Base-by-base conservation (phyloP, 2,888 invertebrate genomes). In the Mimumesa dahlbomi region DNA sequence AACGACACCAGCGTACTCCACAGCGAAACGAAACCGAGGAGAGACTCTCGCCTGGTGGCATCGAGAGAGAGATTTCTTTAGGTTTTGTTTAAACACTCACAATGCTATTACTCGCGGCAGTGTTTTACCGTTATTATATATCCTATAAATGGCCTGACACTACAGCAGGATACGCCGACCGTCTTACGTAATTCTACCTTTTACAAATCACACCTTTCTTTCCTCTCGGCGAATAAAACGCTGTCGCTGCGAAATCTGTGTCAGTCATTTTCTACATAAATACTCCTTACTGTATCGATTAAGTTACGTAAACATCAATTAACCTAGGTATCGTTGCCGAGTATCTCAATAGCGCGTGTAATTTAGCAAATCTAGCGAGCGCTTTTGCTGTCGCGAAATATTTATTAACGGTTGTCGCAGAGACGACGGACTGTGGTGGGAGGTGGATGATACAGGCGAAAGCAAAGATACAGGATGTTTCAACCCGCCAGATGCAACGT, bases 261-360 rank as follows among this genome's bases (percentile, higher is more conserved):
- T 64, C 69, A 36, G 63, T 69, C 57, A 38, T 69, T 69, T 46
- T 62, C 46, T 18, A 57, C 54, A 21, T 49, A 54, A 72, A 77
- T 57, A 58, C 54, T 38, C 14, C 13, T 42, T 18, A 9, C 46
- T 40, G 56, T 62, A 63, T 68, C 59, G 61, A 77, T 77, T 68
- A 45, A 45, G 65, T 75, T 75, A 64, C 67, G 73, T 61, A 70
- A 75, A 75, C 56, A 48, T 62, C 43, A 61, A 77, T 75, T 58
- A 64, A 67, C 49, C 22, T 21, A 31, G 29, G 45, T 48, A 38
- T 11, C 22, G 36, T 14, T 31, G 13, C 2, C 42, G 3, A 48
- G 18, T 65, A 53, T 54, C 22, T 38, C 53, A 31, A 38, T 57
- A 36, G 18, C 9, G 52, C 40, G 29, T 11, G 16, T 16, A 40